Evolutionary conservation across 2,888 invertebrate genomes (phyloP).

Genomic region (Parnassius orleans): DNA sequence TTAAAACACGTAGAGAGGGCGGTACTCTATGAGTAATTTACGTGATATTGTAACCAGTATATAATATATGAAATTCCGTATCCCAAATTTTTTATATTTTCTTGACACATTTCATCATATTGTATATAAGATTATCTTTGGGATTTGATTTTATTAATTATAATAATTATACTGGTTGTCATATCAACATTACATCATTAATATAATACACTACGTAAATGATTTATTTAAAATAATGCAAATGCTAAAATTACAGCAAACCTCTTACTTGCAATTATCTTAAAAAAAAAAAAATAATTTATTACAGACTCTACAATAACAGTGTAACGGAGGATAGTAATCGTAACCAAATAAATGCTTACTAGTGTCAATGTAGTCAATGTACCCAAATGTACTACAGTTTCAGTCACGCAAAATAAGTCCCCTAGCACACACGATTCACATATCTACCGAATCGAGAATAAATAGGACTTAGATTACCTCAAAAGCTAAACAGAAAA

Average conservation of each 20-base stretch:
- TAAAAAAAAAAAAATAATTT: constrained; percentile 67
- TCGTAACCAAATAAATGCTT: constrained; percentile 72
- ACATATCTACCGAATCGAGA: constrained; percentile 50
- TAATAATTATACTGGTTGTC: constrained; percentile 19
- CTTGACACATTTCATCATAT: constrained; percentile 1
- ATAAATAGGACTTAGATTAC: constrained; percentile 54
- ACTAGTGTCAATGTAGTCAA: constrained; percentile 48
- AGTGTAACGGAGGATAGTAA: constrained; percentile 63
- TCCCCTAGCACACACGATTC: constrained; percentile 47
- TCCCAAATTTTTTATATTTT: constrained; percentile 4
- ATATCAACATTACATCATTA: constrained; percentile 13
- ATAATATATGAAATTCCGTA: neutral
- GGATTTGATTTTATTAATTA: constrained; percentile 1
- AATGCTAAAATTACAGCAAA: constrained; percentile 13
- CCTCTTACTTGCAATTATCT: constrained; percentile 28
- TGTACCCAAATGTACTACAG: constrained; percentile 55
- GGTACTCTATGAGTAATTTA: constrained; percentile 1
- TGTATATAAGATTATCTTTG: constrained; percentile 16
- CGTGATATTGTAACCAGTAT: constrained; percentile 19
- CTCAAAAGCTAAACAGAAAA: constrained; percentile 58
- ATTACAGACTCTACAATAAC: constrained; percentile 69
- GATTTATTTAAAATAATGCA: constrained; percentile 13
- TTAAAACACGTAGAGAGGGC: constrained; percentile 16
- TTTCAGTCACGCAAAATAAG: constrained; percentile 39
- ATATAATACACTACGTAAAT: constrained; percentile 13